Conservation (phyloP, 2,113 vertebrate species). For the Nasalis larvatus region DNA sequence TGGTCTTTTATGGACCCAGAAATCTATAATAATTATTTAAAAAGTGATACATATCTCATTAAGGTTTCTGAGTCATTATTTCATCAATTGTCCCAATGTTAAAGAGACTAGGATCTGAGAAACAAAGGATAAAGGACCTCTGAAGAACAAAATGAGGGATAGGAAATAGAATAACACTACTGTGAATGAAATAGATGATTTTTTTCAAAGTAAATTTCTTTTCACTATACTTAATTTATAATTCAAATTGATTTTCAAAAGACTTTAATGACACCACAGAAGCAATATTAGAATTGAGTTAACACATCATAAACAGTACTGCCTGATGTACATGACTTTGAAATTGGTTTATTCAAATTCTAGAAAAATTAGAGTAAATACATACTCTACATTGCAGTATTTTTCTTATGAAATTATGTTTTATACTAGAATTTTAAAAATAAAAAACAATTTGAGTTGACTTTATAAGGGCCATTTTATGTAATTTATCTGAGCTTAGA, state of each 20-base stretch:
- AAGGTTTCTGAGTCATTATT: neutral
- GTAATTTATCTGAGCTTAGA: neutral
- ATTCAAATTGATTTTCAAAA: constrained; percentile 3
- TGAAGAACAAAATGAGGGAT: constrained; percentile 1
- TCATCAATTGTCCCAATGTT: constrained; percentile 17
- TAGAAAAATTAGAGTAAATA: neutral
- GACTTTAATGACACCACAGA: neutral
- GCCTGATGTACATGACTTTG: neutral
- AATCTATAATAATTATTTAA: constrained; percentile 12
- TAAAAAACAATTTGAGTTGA: neutral
- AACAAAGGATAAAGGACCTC: constrained; percentile 2
- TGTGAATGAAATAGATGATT: neutral
- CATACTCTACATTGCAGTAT: neutral
- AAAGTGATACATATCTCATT: neutral
- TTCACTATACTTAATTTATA: neutral
- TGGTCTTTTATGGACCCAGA: neutral
- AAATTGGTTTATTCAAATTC: neutral
- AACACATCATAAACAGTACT: neutral
- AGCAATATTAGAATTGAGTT: neutral
- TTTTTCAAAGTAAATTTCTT: constrained; percentile 42
- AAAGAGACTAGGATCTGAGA: neutral
- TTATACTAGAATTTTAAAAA: neutral
- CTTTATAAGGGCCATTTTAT: neutral
- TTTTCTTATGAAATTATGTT: neutral
- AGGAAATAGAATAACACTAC: neutral